Base-by-base conservation (phyloP, 2,113 vertebrate species). In the Thymallus thymallus region DNA sequence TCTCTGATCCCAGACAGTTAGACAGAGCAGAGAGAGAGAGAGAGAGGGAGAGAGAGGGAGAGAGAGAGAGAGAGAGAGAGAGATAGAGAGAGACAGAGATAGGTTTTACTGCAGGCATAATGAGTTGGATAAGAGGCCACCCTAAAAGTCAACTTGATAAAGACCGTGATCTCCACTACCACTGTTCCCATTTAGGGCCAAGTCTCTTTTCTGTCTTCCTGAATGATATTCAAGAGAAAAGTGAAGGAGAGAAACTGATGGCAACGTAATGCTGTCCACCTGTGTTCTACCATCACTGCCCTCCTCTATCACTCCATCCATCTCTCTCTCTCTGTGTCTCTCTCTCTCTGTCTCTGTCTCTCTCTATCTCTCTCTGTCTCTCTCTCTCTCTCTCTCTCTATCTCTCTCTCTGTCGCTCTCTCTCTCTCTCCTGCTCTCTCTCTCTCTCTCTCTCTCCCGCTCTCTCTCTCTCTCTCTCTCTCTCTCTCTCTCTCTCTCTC, bases 101-200 rank as follows among this genome's bases (percentile, higher is more conserved):
- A 41, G 35, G 2, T 9, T n/a, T 10, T 10, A 5, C 51, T 55
- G 4, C 20, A 20, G 30, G 29, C 26, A 84, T 89, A 88, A 88
- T 88, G 85, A 86, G 82, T 84, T 87, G 86, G 87, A 83, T 79
- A 41, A 75, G 77, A 65, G 76, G 79, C 79, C 81, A 80, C 69
- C 84, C 79, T 65, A 72, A 73, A 76, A 56, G 35, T 41, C 9
- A 41, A 41, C 35, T 41, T 41, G 7, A 41, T 41, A 6, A 6
- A 41, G 35, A 41, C 74, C 65, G 58, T 75, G 72, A 84, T 76
- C 82, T 69, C 82, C 32, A 80, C 82, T 75, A 68, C 80, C 77
- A 71, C 80, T 82, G 81, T 81, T 86, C 74, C 74, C 84, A 86
- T 86, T 86, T 83, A 82, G 82, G 76, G 63, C 56, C 70, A 58